Conservation (phyloP, 1,140 invertebrate genomes). For the Doryteuthis pealeii region DNA sequence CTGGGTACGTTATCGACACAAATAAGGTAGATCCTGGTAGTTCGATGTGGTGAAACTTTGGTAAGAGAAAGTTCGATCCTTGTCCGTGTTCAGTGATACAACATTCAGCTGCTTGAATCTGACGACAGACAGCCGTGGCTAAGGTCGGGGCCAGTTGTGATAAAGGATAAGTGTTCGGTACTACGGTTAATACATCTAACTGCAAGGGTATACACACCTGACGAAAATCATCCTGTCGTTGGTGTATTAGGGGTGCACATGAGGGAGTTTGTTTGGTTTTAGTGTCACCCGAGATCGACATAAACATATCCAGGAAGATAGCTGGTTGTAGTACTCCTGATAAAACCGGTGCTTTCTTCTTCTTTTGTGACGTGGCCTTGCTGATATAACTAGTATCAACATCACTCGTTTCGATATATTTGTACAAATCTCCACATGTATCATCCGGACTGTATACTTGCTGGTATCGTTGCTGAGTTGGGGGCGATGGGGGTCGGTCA, state of each 20-base stretch:
- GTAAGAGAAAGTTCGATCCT: not conserved
- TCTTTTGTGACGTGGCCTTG: not conserved
- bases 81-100: not conserved
- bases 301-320: not conserved
- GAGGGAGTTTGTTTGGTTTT: not conserved
- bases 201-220: not conserved
- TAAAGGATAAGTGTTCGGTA: not conserved
- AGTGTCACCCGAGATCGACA: not conserved
- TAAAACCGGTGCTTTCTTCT: not conserved
- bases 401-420: slow-evolving; percentile 2
- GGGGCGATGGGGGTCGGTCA: not conserved
- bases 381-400: not conserved
- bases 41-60: not conserved
- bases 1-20: not conserved
- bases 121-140: not conserved
- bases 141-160: not conserved
- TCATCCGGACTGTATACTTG: not conserved
- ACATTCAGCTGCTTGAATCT: not conserved
- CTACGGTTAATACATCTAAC: not conserved
- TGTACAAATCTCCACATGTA: not conserved
- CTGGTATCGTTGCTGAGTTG: not conserved
- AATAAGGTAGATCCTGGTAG: not conserved
- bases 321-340: not conserved
- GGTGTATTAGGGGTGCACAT: not conserved
- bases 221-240: not conserved